phyloP scores from a whole-genome alignment of 1,140 invertebrate species.

The Paralvinella palmiformis region DNA sequence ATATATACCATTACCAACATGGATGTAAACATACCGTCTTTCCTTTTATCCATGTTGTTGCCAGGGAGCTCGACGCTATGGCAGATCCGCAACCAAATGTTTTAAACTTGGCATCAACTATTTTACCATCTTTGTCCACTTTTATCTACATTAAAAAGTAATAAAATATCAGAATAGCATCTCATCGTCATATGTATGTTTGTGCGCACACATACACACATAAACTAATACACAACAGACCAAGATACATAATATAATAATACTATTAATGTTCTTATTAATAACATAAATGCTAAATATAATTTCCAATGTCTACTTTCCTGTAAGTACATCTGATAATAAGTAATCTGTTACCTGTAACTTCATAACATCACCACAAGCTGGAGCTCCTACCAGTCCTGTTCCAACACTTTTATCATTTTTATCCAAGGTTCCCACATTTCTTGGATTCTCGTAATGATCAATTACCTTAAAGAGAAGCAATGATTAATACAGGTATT shows the following conservation, averaged over 20 bases:
- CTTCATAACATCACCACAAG: constrained; percentile 99
- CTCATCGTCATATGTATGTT: too few species aligned
- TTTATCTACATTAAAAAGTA: constrained; percentile 43
- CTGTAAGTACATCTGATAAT: neutral
- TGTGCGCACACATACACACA: neutral
- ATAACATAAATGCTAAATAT: too few species aligned
- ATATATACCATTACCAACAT: too few species aligned
- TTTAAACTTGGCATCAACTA: constrained; percentile 98
- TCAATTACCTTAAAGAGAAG: constrained; percentile 99
- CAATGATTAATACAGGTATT: too few species aligned
- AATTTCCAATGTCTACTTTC: neutral
- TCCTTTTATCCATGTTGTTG: constrained; percentile 99
- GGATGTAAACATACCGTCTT: constrained; percentile 69
- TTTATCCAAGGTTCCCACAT: constrained; percentile 96
- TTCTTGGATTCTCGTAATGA: constrained; percentile 98
- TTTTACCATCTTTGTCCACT: constrained; percentile 92
- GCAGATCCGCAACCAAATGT: constrained; percentile 99
- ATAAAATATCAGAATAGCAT: neutral
- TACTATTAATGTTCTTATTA: too few species aligned
- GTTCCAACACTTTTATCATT: constrained; percentile 91
- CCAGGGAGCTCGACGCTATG: constrained; percentile 96
- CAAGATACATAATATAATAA: neutral
- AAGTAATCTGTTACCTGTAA: constrained; percentile 68
- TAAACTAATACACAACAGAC: neutral
- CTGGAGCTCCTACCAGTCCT: constrained; percentile 95